Percentiles rank a stretch among this genome's conserved stretches.
These are phyloP conservation scores for Drosophila erecta DNA, from an alignment of 1,140 invertebrate species.

Conservation along the genomic window DNA sequence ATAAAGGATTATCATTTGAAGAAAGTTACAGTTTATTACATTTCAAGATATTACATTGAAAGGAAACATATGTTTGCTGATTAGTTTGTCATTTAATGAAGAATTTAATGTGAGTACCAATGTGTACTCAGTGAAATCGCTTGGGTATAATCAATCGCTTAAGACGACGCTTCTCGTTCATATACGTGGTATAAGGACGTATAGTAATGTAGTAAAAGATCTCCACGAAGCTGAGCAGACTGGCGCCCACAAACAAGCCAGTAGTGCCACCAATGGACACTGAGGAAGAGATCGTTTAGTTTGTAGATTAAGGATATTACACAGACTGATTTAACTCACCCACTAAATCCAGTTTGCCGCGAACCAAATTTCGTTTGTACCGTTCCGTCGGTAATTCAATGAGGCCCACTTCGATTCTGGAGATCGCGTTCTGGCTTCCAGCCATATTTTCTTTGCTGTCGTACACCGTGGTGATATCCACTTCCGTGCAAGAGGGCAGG, in stretches of 20 bases:
- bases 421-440: slow-evolving; percentile 72
- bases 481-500: slow-evolving; percentile 87
- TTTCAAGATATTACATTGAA: too few species aligned
- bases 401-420: slow-evolving; percentile 86
- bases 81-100: not conserved
- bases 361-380: slow-evolving; percentile 87
- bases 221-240: slow-evolving; percentile 88
- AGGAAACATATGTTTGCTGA: too few species aligned
- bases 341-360: slow-evolving; percentile 87
- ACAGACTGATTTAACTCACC: slow-evolving; percentile 82
- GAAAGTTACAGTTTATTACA: too few species aligned
- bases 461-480: slow-evolving; percentile 86
- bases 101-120: not conserved
- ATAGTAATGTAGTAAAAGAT: slow-evolving; percentile 86
- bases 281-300: slow-evolving; percentile 45
- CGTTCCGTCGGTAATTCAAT: slow-evolving; percentile 86
- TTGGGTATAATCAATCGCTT: slow-evolving; percentile 20
- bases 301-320: too few species aligned
- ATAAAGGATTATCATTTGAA: not conserved
- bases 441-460: slow-evolving; percentile 85
- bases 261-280: slow-evolving; percentile 88
- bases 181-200: slow-evolving; percentile 79
- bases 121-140: not conserved
- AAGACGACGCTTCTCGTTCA: slow-evolving; percentile 60
- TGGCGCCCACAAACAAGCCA: slow-evolving; percentile 88